Percentiles rank a stretch among this genome's conserved stretches.
Evolutionary conservation across 1,140 invertebrate species (phyloP).

Genomic region (Orius insidiosus): DNA sequence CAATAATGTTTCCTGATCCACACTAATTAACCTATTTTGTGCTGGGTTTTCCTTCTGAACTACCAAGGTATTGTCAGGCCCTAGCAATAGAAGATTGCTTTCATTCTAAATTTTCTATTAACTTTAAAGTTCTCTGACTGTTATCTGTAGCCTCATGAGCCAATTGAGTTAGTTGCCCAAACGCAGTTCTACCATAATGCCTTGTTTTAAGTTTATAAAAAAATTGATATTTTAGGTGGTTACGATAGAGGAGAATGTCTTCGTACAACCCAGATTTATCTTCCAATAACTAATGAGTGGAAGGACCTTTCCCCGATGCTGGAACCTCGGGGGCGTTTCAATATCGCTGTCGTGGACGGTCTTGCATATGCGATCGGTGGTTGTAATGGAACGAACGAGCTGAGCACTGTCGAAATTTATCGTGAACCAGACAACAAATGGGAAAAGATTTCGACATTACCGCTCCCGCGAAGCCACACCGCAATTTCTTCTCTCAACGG

Average conservation of each 20-base stretch:
- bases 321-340: conserved; percentile 42
- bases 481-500: conserved; percentile 49
- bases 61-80: no score
- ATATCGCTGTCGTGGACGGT: conserved; percentile 42
- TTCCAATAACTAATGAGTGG: conserved; percentile 36
- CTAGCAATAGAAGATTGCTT: no score
- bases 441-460: conserved; percentile 39
- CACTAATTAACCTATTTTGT: no score
- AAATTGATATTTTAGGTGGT: conserved; percentile 38
- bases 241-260: conserved; percentile 74
- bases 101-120: no score
- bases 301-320: conserved; percentile 35
- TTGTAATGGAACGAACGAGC: conserved; percentile 56
- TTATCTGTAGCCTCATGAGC: no score
- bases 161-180: no score
- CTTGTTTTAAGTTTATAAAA: background rate
- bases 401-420: conserved; percentile 48
- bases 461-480: conserved; percentile 46
- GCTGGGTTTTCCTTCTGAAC: no score
- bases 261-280: conserved; percentile 42
- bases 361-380: conserved; percentile 62
- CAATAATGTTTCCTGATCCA: conserved; percentile 14
- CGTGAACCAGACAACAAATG: conserved; percentile 40
- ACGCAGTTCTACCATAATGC: no score
- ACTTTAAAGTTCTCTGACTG: no score